phyloP scores from a whole-genome alignment of 2,888 invertebrate species.

The Polydrusus cervinus region DNA sequence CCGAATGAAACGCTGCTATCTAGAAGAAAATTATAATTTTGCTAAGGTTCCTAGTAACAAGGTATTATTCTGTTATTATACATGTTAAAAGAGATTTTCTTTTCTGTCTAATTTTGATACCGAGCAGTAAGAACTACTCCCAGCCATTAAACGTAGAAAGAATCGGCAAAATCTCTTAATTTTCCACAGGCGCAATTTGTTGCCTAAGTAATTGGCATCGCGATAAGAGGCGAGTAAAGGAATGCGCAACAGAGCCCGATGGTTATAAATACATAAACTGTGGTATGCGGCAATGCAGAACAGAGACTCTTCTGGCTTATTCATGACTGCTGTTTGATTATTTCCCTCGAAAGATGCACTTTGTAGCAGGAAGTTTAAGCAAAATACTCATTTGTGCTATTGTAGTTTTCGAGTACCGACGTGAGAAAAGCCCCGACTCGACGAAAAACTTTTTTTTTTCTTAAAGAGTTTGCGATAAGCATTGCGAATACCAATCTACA shows the following conservation, averaged over 20 bases:
- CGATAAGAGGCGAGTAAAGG: conserved; percentile 45
- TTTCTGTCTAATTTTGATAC: too few relatives aligned
- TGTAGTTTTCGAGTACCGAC: too few relatives aligned
- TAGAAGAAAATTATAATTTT: too few relatives aligned
- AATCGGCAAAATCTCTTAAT: conserved; percentile 14
- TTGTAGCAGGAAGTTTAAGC: conserved; percentile 4
- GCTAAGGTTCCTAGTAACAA: too few relatives aligned
- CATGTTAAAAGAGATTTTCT: too few relatives aligned
- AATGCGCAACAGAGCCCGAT: conserved; percentile 42
- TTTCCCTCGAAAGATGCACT: conserved; percentile 36
- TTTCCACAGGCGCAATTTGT: conserved; percentile 25
- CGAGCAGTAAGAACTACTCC: too few relatives aligned
- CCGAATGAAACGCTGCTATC: too few relatives aligned
- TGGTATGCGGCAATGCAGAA: conserved; percentile 46
- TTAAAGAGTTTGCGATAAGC: too few relatives aligned
- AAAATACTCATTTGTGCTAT: background rate
- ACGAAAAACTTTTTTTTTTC: too few relatives aligned
- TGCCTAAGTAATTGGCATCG: conserved; percentile 38
- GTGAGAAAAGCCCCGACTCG: too few relatives aligned
- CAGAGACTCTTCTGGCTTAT: conserved; percentile 31
- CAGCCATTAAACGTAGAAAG: background rate
- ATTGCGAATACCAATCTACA: too few relatives aligned
- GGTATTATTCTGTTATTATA: too few relatives aligned
- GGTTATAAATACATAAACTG: conserved; percentile 48
- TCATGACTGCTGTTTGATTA: conserved; percentile 36